Evolutionary conservation across 2,113 vertebrate genomes (phyloP).

Genomic region (Ammospiza nelsoni): DNA sequence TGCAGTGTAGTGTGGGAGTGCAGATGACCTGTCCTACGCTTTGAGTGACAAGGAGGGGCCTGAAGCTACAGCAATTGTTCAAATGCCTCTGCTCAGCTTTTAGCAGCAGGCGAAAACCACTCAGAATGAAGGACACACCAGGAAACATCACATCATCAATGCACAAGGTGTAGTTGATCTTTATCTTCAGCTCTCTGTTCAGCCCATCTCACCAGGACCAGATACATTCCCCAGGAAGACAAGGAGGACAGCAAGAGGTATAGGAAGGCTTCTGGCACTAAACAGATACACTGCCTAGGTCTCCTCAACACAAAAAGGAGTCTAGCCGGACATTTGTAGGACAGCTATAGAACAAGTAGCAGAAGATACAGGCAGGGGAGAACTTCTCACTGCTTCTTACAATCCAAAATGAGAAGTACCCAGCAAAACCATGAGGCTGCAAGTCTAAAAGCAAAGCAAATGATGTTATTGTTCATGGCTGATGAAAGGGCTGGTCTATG

Average conservation of each 20-base stretch:
- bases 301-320: background rate
- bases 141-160: background rate
- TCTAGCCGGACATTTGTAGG: background rate
- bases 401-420: background rate
- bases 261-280: background rate
- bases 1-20: rapidly evolving
- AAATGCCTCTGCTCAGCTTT: background rate
- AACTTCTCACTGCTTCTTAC: background rate
- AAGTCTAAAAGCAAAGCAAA: background rate
- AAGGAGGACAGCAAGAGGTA: background rate
- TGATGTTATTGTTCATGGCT: background rate
- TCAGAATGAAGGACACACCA: background rate
- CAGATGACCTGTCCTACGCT: background rate
- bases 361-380: background rate
- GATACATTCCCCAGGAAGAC: background rate
- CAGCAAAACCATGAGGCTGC: background rate
- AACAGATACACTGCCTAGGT: background rate
- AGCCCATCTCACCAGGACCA: background rate
- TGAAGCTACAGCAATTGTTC: background rate
- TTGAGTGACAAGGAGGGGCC: background rate
- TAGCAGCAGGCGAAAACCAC: background rate
- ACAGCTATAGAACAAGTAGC: background rate
- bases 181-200: background rate
- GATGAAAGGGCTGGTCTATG: background rate
- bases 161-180: background rate